Conservation (phyloP, 2,888 invertebrate genomes). For the Hirtodrosophila histrioides region DNA sequence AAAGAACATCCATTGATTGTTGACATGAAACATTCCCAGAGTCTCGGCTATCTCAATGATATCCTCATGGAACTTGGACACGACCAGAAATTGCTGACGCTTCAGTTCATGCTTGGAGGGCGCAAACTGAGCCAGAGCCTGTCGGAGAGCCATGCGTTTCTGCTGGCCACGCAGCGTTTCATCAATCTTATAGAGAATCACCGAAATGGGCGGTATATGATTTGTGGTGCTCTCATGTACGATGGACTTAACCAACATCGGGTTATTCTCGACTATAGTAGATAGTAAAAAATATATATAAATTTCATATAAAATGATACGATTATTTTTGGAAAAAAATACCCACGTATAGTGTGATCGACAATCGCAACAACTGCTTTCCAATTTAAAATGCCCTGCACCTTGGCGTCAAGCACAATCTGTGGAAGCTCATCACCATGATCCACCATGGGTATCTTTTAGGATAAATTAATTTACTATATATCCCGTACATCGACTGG, state of each 20-base stretch:
- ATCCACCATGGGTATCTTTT: constrained; percentile 87
- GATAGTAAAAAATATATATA: background rate
- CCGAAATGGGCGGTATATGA: constrained; percentile 79
- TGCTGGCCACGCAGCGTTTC: constrained; percentile 74
- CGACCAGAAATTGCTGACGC: constrained; percentile 79
- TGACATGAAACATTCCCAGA: constrained; percentile 88
- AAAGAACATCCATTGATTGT: constrained; percentile 93
- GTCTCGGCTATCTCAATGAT: constrained; percentile 89
- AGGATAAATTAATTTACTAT: background rate
- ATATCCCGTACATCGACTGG: background rate
- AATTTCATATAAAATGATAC: background rate
- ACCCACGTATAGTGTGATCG: constrained; percentile 91
- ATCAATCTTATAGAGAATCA: constrained; percentile 81
- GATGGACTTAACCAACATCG: constrained; percentile 79
- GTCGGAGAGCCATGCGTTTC: constrained; percentile 71
- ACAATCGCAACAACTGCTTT: constrained; percentile 89
- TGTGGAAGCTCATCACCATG: constrained; percentile 91
- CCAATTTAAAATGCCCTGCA: constrained; percentile 88
- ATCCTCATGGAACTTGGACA: constrained; percentile 84
- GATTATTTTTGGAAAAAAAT: background rate
- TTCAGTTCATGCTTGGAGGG: constrained; percentile 50
- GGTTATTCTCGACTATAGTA: constrained; percentile 69
- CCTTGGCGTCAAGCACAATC: constrained; percentile 90
- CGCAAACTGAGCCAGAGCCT: constrained; percentile 71
- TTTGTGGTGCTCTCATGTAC: constrained; percentile 80